Evolutionary conservation across 2,888 invertebrate species (phyloP).

Genomic region (Flexamia atlantica): DNA sequence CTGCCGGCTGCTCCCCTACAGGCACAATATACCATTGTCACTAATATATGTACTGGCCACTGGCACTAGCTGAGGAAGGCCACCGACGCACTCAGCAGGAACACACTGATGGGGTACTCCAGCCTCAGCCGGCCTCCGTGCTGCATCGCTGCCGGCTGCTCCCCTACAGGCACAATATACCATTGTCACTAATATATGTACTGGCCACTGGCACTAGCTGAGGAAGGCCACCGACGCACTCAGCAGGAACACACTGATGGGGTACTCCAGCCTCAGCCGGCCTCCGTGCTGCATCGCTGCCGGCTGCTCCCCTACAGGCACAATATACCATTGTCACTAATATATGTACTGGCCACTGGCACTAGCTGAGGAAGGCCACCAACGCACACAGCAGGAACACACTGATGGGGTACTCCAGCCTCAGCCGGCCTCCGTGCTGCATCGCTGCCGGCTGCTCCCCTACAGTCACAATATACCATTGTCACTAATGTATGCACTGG

Average conservation of each 20-base stretch:
- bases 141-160: conserved; percentile 73
- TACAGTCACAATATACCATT: too few species aligned
- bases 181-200: too few species aligned
- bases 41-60: too few species aligned
- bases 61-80: conserved; percentile 45
- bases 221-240: too few species aligned
- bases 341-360: background rate
- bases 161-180: too few species aligned
- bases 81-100: too few species aligned
- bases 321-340: too few species aligned
- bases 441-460: conserved; percentile 87
- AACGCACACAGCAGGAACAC: conserved; percentile 70
- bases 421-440: conserved; percentile 87
- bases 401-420: conserved; percentile 84
- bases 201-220: conserved; percentile 73
- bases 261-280: conserved; percentile 84
- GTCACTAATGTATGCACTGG: too few species aligned
- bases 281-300: conserved; percentile 92
- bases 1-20: conserved; percentile 90
- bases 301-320: conserved; percentile 85
- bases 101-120: conserved; percentile 74
- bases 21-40: too few species aligned
- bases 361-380: conserved; percentile 25
- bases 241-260: conserved; percentile 80
- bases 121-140: conserved; percentile 75